These are phyloP conservation scores for Disparrhopalites patrizii DNA, from an alignment of 2,888 invertebrate genomes.

Conservation along the genomic window DNA sequence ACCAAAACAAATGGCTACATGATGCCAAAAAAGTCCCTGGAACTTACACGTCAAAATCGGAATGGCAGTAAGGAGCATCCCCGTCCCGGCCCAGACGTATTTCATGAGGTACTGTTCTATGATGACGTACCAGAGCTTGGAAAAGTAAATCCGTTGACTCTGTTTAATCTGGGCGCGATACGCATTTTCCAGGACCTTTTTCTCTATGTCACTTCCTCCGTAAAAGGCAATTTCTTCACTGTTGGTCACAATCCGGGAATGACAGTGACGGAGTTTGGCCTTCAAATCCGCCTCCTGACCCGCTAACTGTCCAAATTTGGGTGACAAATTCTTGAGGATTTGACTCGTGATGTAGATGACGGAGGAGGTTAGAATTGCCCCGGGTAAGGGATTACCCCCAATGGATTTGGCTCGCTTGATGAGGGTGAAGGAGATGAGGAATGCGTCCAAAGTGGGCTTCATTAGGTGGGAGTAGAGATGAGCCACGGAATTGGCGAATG, in stretches of 20 bases:
- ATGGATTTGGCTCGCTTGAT: slow-evolving; percentile 35
- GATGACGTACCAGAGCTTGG: slow-evolving; percentile 87
- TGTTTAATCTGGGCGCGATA: slow-evolving; percentile 39
- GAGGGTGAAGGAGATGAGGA: slow-evolving; percentile 84
- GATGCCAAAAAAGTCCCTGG: neutral
- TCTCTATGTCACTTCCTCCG: slow-evolving; percentile 78
- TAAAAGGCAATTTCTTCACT: slow-evolving; percentile 99
- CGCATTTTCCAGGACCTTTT: slow-evolving; percentile 37
- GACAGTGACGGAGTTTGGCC: slow-evolving; percentile 86
- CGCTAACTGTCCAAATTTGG: slow-evolving; percentile 88
- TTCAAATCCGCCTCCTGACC: slow-evolving; percentile 93
- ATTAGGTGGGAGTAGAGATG: slow-evolving; percentile 96
- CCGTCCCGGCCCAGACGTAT: slow-evolving; percentile 96
- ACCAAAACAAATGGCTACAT: too few species aligned
- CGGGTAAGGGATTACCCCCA: slow-evolving; percentile 53
- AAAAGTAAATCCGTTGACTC: slow-evolving; percentile 40
- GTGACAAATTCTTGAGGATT: slow-evolving; percentile 77
- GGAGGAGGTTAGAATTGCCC: slow-evolving; percentile 68
- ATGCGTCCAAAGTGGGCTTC: slow-evolving; percentile 91
- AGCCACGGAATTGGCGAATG: slow-evolving; percentile 84
- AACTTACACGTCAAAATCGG: slow-evolving; percentile 69
- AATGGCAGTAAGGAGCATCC: slow-evolving; percentile 87
- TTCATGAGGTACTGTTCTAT: slow-evolving; percentile 99
- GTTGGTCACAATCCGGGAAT: slow-evolving; percentile 91
- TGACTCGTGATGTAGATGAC: slow-evolving; percentile 82